Base-by-base conservation (phyloP, 1,140 invertebrate species). In the Tetragnatha versicolor region DNA sequence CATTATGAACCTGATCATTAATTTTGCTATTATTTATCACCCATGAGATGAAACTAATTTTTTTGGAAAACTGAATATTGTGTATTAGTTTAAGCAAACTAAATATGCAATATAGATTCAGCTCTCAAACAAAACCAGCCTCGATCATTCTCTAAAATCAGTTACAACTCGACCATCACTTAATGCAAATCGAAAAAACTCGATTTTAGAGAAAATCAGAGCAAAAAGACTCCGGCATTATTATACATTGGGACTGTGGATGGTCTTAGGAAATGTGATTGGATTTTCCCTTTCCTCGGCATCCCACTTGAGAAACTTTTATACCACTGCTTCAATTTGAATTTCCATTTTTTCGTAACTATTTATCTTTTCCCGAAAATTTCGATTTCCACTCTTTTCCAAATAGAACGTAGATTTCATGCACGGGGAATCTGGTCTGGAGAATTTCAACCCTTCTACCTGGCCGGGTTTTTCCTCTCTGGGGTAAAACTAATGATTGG, bases 401-500 rank as follows among this genome's bases (percentile, higher is more conserved):
- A 58, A 58, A 33, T 31, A 58, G 31, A 58, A 58, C 7, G 51
- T 17, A 55, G 31, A 22, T 29, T 55, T n/a, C 51, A 55, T 58
- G 55, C 55, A 58, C 37, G 60, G 31, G 31, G 3, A 31, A 60
- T 17, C 33, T 31, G 27, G 55, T 25, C 29, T 60, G 37, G 20
- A 31, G 35, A 29, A 31, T 22, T 10, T 27, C 10, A 39, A 39
- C 22, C 37, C 60, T 63, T 63, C 35, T 4, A 17, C 42, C 22
- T 27, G n/a, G n/a, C n/a, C n/a, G n/a, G n/a, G n/a, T n/a, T n/a
- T n/a, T n/a, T n/a, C n/a, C n/a, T n/a, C n/a, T n/a, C n/a, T n/a
- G n/a, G n/a, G n/a, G n/a, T n/a, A 33, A 66, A 47, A 66, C 39
- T 66, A 66, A 66, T 66, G 63, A 66, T 49, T 49, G 42, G 63